Conservation (phyloP, 2,797 vertebrate species). For the Acanthornis magna region DNA sequence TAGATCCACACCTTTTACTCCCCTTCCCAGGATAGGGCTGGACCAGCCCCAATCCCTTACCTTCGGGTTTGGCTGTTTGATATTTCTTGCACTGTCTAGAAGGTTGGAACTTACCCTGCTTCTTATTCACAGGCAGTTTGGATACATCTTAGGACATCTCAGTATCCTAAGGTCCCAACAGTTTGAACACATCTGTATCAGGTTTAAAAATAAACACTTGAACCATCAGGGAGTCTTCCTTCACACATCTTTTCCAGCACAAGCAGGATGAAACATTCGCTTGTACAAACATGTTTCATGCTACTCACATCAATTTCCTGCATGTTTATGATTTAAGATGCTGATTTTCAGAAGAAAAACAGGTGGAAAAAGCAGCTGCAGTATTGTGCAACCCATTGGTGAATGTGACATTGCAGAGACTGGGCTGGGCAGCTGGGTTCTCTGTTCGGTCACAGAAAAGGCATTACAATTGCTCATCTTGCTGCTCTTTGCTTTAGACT, state of each 20-base stretch:
- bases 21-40: not conserved
- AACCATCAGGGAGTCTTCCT: not conserved
- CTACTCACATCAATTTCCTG: not conserved
- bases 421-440: not conserved
- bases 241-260: not conserved
- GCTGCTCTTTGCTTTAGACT: not conserved
- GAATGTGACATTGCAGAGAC: not conserved
- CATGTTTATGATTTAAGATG: not conserved
- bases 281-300: not conserved
- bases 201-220: not conserved
- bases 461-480: not conserved
- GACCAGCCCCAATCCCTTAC: not conserved
- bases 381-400: not conserved
- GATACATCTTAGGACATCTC: not conserved
- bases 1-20: not conserved
- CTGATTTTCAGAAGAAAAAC: not conserved
- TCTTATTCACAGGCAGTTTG: not conserved
- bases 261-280: not conserved
- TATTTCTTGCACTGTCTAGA: not conserved
- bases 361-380: constrained; percentile 19
- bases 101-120: not conserved
- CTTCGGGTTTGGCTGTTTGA: fast-evolving
- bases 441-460: not conserved
- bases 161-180: not conserved
- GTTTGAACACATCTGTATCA: not conserved